Evolutionary conservation across 1,140 invertebrate species (phyloP).

Genomic region (Steinernema feltiae): DNA sequence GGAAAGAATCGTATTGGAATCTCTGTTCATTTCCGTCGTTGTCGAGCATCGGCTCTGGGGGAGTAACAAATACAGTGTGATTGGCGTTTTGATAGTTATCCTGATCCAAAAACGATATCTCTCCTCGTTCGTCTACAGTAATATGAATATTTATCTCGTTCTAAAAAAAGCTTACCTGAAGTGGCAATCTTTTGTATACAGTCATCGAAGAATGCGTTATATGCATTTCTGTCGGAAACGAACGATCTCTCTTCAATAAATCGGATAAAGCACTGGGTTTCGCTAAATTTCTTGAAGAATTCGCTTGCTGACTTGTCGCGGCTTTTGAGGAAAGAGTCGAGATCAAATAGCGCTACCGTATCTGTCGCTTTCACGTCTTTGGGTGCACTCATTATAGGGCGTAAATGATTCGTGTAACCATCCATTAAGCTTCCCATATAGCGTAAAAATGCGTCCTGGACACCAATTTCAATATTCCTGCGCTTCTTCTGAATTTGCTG

Average conservation of each 20-base stretch:
- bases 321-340: conserved; percentile 70
- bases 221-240: conserved; percentile 78
- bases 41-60: conserved; percentile 70
- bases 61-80: conserved; percentile 81
- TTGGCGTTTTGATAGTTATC: conserved; percentile 64
- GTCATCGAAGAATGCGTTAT: conserved; percentile 92
- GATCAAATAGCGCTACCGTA: conserved; percentile 85
- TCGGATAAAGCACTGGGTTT: conserved; percentile 61
- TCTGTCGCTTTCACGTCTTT: conserved; percentile 81
- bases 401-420: conserved; percentile 79
- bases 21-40: conserved; percentile 42
- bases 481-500: conserved; percentile 36
- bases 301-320: conserved; percentile 46
- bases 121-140: conserved; percentile 62
- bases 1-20: conserved; percentile 53
- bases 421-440: conserved; percentile 89
- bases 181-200: conserved; percentile 72
- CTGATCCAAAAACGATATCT: conserved; percentile 67
- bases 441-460: conserved; percentile 89
- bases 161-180: conserved; percentile 14
- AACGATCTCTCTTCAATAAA: conserved; percentile 98
- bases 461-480: conserved; percentile 73
- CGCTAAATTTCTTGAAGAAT: conserved; percentile 49
- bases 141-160: background rate
- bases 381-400: conserved; percentile 89